phyloP scores from a whole-genome alignment of 2,888 invertebrate genomes.

The Oscheius onirici region DNA sequence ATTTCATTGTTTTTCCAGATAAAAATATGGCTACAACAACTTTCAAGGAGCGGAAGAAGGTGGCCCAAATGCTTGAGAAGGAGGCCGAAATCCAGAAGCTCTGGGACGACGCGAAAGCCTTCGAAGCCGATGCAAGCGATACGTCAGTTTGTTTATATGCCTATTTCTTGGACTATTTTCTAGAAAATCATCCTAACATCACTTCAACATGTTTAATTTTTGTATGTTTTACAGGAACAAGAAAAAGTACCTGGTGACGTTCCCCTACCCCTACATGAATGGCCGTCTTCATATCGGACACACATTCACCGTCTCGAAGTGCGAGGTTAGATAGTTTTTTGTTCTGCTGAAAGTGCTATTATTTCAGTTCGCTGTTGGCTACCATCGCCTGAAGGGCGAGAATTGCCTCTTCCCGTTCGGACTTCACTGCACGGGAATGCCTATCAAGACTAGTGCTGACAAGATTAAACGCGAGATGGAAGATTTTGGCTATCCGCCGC shows the following conservation, averaged over 20 bases:
- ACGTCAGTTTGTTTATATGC: constrained; percentile 46
- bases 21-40: constrained; percentile 16
- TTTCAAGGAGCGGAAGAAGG: constrained; percentile 54
- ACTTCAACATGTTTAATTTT: too few relatives aligned
- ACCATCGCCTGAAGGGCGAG: constrained; percentile 89
- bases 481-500: constrained; percentile 88
- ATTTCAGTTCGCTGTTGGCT: constrained; percentile 86
- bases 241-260: constrained; percentile 88
- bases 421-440: constrained; percentile 99
- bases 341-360: constrained; percentile 25
- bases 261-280: constrained; percentile 99
- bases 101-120: constrained; percentile 85
- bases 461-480: constrained; percentile 93
- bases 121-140: constrained; percentile 84
- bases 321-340: constrained; percentile 79
- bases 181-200: too few relatives aligned
- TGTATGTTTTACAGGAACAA: constrained; percentile 35
- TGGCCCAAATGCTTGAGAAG: constrained; percentile 47
- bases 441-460: constrained; percentile 98
- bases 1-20: background rate
- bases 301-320: constrained; percentile 94
- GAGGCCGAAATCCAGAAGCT: constrained; percentile 85
- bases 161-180: too few relatives aligned
- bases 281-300: constrained; percentile 96
- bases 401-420: constrained; percentile 94